These are phyloP conservation scores for Otis tarda DNA, from an alignment of 2,113 vertebrate species.

Conservation along the genomic window DNA sequence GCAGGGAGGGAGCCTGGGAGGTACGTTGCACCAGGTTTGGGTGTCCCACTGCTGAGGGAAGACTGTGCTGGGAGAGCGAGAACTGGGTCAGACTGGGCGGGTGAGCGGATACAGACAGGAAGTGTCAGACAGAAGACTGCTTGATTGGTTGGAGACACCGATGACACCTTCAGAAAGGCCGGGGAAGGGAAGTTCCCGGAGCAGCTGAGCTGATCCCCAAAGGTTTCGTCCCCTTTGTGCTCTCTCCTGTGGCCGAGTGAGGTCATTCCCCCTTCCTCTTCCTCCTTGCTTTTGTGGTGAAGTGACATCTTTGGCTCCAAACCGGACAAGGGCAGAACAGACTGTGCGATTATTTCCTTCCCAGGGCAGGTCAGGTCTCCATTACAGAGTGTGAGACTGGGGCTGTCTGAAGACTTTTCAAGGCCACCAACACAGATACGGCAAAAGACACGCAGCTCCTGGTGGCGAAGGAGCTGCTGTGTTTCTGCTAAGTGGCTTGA, in stretches of 20 bases:
- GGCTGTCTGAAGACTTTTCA: neutral
- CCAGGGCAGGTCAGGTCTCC: neutral
- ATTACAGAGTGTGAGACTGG: rapidly evolving
- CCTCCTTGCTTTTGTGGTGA: neutral
- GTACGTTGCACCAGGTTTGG: rapidly evolving
- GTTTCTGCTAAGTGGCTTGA: neutral
- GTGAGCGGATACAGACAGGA: neutral
- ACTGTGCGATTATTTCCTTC: constrained; percentile 25
- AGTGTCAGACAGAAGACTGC: neutral
- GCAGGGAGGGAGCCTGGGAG: neutral
- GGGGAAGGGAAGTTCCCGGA: constrained; percentile 7
- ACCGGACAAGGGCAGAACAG: constrained; percentile 11
- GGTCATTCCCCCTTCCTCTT: constrained; percentile 42
- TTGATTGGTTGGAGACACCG: neutral
- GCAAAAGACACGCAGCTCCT: neutral
- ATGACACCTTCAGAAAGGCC: neutral
- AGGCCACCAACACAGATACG: neutral
- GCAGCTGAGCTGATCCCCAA: neutral
- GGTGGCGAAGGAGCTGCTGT: rapidly evolving
- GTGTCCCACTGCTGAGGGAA: neutral
- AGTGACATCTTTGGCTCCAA: constrained; percentile 12
- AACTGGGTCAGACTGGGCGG: neutral
- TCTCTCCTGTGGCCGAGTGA: neutral
- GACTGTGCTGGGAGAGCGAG: rapidly evolving
- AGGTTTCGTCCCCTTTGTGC: neutral